Conservation (phyloP, 2,797 vertebrate genomes). For the Lutjanus argentimaculatus region DNA sequence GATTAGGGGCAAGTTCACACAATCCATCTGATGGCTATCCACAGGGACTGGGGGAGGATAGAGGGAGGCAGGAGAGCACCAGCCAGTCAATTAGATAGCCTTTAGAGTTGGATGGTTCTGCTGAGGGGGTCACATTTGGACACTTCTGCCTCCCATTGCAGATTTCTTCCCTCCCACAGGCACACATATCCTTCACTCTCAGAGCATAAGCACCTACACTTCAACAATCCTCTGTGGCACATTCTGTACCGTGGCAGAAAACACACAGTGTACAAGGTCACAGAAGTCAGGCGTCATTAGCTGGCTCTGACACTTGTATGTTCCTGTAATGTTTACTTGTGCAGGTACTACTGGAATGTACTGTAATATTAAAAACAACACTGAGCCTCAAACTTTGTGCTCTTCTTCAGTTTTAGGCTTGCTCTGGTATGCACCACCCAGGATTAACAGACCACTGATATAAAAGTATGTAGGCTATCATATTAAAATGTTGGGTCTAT, state of each 20-base stretch:
- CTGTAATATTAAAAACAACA: not conserved
- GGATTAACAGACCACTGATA: constrained; percentile 8
- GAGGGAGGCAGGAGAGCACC: constrained; percentile 70
- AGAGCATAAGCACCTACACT: constrained; percentile 65
- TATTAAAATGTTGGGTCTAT: not conserved
- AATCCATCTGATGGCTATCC: constrained; percentile 81
- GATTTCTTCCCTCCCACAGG: constrained; percentile 79
- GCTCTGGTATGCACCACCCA: not conserved
- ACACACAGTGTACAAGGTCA: constrained; percentile 47
- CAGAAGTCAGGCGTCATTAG: constrained; percentile 57
- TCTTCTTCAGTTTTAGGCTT: not conserved
- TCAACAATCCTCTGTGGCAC: constrained; percentile 66
- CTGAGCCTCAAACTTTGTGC: not conserved
- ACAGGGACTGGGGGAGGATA: constrained; percentile 74
- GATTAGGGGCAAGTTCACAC: constrained; percentile 81
- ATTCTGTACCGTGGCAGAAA: constrained; percentile 65
- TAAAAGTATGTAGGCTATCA: not conserved
- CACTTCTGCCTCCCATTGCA: constrained; percentile 85
- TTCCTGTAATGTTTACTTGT: constrained; percentile 21
- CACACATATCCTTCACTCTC: constrained; percentile 73
- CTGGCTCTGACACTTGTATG: constrained; percentile 24
- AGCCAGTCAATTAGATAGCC: constrained; percentile 85
- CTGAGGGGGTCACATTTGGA: constrained; percentile 86
- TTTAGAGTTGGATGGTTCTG: constrained; percentile 81
- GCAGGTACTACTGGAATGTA: constrained; percentile 1